A percentile compares a stretch with the other conserved stretches of the same genome.
Evolutionary conservation across 2,888 invertebrate genomes (phyloP).

Genomic region (Philaethria dido): DNA sequence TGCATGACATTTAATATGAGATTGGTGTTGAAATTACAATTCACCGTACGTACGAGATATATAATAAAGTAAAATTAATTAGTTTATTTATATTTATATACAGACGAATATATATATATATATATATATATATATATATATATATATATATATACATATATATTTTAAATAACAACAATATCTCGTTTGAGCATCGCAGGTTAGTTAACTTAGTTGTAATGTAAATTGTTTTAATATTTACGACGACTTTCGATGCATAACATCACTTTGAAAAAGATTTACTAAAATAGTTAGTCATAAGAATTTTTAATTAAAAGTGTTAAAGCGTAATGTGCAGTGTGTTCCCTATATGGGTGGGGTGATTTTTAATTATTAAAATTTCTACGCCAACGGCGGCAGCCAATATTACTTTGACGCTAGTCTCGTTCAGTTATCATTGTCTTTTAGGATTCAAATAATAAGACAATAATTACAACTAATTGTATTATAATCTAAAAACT

Average conservation of each 20-base stretch:
- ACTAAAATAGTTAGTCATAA: slow-evolving; percentile 40
- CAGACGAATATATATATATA: not conserved
- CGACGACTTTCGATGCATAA: slow-evolving; percentile 3
- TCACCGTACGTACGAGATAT: slow-evolving; percentile 1
- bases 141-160: not conserved
- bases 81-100: not conserved
- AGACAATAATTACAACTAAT: slow-evolving; percentile 46
- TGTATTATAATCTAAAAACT: not conserved
- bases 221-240: not conserved
- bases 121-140: too few relatives aligned
- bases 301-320: slow-evolving; percentile 68
- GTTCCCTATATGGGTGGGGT: slow-evolving; percentile 70
- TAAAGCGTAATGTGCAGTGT: slow-evolving; percentile 74
- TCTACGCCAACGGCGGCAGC: slow-evolving; percentile 72
- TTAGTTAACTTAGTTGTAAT: not conserved
- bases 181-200: not conserved
- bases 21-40: slow-evolving; percentile 23
- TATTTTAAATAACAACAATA: not conserved
- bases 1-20: slow-evolving; percentile 37
- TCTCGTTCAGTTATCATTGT: slow-evolving; percentile 52
- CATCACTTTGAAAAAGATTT: slow-evolving; percentile 31
- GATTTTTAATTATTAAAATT: slow-evolving; percentile 83
- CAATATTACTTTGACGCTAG: slow-evolving; percentile 74
- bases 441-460: slow-evolving; percentile 49
- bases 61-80: not conserved